These are phyloP conservation scores for Hofmannophila pseudospretella DNA, from an alignment of 2,888 invertebrate species.

Conservation along the genomic window DNA sequence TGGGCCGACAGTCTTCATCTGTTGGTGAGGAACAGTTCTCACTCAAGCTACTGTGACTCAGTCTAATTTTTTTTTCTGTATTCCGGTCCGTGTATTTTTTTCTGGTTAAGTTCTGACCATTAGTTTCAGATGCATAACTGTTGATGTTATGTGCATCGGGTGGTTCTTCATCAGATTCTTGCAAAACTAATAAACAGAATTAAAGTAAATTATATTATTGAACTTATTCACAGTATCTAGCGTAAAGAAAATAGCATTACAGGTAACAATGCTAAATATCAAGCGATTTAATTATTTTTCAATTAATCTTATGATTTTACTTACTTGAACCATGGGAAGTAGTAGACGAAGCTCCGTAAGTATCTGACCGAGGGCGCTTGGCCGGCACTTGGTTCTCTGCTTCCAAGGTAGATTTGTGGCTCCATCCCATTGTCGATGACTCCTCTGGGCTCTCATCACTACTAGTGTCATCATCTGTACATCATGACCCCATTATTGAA, in stretches of 20 bases:
- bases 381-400: conserved; percentile 25
- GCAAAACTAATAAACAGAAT: conserved; percentile 40
- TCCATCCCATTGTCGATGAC: no score
- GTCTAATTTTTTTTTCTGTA: conserved; percentile 39
- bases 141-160: conserved; percentile 32
- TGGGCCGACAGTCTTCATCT: conserved; percentile 53
- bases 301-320: no score
- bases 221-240: no score
- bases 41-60: conserved; percentile 61
- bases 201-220: no score
- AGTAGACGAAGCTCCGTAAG: conserved; percentile 62
- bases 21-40: conserved; percentile 66
- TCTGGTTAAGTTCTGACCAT: neutral
- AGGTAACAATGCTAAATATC: no score
- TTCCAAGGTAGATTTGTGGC: no score
- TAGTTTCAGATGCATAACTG: conserved; percentile 25
- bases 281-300: no score
- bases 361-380: conserved; percentile 52
- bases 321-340: conserved; percentile 65
- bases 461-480: conserved; percentile 57
- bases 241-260: no score
- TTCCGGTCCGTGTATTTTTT: conserved; percentile 22
- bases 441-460: conserved; percentile 44
- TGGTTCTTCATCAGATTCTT: conserved; percentile 61
- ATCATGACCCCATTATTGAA: conserved; percentile 34